Conservation (phyloP, 1,140 invertebrate genomes). For the Heliconius congener region DNA sequence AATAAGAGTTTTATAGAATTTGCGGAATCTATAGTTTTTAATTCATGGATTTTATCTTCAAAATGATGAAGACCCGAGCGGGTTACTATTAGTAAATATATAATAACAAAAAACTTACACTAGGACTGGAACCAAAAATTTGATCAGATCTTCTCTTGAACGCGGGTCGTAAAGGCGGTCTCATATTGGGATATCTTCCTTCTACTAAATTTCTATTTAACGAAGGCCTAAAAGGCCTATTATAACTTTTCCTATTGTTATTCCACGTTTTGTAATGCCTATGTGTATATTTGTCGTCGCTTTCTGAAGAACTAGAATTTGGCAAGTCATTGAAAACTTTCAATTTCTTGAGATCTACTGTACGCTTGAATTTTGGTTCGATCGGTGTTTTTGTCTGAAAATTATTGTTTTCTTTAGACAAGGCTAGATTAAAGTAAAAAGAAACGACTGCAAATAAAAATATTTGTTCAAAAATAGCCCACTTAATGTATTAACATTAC, state of each 20-base stretch:
- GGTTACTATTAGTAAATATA: background rate
- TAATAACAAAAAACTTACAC: conserved; percentile 22
- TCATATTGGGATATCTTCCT: background rate
- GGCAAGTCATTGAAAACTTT: background rate
- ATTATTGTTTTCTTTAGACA: too few species aligned
- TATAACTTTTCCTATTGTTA: background rate
- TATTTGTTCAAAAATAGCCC: too few species aligned
- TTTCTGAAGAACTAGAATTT: background rate
- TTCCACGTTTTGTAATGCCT: background rate
- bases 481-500: too few species aligned
- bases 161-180: conserved; percentile 12
- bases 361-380: conserved; percentile 24
- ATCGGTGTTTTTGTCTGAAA: conserved; percentile 22
- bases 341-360: conserved; percentile 25
- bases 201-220: background rate
- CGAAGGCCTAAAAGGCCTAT: background rate
- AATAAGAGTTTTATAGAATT: too few species aligned
- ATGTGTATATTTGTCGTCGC: background rate
- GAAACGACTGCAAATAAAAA: too few species aligned
- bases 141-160: conserved; percentile 20
- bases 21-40: too few species aligned
- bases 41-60: too few species aligned
- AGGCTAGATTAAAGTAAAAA: too few species aligned
- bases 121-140: background rate
- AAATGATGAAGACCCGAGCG: too few species aligned